Conservation (phyloP, 2,113 vertebrate species). For the Hippolais icterina region DNA sequence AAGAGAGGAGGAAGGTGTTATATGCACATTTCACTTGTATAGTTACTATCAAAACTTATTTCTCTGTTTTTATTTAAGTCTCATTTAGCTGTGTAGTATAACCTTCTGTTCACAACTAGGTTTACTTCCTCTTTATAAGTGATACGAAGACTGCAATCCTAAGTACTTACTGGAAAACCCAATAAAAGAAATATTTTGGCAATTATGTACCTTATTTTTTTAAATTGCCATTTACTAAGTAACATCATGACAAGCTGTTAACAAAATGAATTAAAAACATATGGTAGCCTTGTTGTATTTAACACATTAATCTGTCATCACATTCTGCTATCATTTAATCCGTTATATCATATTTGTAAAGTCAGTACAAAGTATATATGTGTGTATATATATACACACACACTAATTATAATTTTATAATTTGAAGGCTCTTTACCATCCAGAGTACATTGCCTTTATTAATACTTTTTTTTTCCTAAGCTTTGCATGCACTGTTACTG, state of each 20-base stretch:
- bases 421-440: neutral
- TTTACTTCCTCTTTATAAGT: neutral
- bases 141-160: neutral
- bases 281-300: neutral
- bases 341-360: neutral
- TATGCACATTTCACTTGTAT: neutral
- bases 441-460: neutral
- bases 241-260: neutral
- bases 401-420: neutral
- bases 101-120: neutral
- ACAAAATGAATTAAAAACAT: neutral
- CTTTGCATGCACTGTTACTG: fast-evolving
- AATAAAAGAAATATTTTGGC: neutral
- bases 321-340: neutral
- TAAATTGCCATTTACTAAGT: neutral
- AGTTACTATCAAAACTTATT: neutral
- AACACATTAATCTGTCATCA: neutral
- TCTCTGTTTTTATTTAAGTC: neutral
- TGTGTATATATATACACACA: neutral
- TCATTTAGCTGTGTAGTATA: neutral
- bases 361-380: neutral
- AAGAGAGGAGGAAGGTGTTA: neutral
- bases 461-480: neutral
- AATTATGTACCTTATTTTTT: neutral
- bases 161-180: neutral